Evolutionary conservation across 2,797 vertebrate genomes (phyloP).

Genomic region (Hyperoplus lanceolatus): DNA sequence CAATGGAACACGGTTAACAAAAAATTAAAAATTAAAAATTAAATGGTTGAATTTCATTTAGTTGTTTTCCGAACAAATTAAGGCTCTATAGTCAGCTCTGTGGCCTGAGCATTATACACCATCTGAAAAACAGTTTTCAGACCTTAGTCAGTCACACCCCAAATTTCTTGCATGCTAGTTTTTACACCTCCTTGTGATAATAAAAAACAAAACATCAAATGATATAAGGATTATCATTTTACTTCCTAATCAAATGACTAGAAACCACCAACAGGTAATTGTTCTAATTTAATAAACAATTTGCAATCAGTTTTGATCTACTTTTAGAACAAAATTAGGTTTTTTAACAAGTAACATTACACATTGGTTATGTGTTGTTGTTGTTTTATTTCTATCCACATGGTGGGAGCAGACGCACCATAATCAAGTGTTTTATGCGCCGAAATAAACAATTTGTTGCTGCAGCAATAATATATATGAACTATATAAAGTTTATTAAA

Average conservation of each 20-base stretch:
- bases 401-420: conserved; percentile 11
- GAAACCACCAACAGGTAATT: not conserved
- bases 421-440: not conserved
- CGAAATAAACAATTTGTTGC: conserved; percentile 39
- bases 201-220: not conserved
- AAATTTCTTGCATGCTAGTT: not conserved
- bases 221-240: not conserved
- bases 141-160: not conserved
- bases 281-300: not conserved
- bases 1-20: too few species aligned
- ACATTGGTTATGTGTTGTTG: not conserved
- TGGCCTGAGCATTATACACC: not conserved
- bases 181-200: not conserved
- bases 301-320: not conserved
- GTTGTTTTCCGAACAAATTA: too few species aligned
- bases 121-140: not conserved
- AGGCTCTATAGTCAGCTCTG: not conserved
- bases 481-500: conserved; percentile 88
- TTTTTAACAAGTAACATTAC: not conserved
- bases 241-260: not conserved
- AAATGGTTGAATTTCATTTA: not conserved
- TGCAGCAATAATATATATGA: conserved; percentile 65
- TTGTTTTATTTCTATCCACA: conserved; percentile 18
- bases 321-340: not conserved
- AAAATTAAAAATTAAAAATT: not conserved